These are phyloP conservation scores for Dicroscelio sp. DNA, from an alignment of 2,888 invertebrate species.

Conservation along the genomic window DNA sequence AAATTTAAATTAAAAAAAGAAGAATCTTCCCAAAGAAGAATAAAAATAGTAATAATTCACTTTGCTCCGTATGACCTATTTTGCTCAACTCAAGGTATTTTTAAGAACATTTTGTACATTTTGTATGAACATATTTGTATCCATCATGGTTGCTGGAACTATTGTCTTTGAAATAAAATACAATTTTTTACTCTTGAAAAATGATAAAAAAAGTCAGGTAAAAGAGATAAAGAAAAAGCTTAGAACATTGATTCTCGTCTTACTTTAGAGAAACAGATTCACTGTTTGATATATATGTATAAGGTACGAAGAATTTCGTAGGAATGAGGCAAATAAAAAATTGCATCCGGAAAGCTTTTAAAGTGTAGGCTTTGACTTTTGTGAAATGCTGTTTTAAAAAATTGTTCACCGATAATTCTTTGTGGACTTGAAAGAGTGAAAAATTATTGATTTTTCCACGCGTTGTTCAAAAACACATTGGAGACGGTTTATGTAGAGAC, in stretches of 20 bases:
- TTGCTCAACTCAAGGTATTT: neutral
- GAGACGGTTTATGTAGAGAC: neutral
- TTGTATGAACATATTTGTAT: conserved; percentile 22
- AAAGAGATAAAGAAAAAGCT: conserved; percentile 38
- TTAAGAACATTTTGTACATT: conserved; percentile 5
- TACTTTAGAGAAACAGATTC: conserved; percentile 35
- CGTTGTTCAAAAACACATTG: conserved; percentile 13
- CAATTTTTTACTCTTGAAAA: conserved; percentile 18
- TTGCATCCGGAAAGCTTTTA: conserved; percentile 54
- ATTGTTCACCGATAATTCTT: conserved; percentile 42
- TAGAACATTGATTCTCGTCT: conserved; percentile 50
- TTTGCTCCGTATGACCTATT: conserved; percentile 15
- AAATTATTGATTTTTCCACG: conserved; percentile 33
- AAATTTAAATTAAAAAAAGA: no score
- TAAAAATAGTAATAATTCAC: conserved; percentile 16
- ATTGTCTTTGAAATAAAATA: conserved; percentile 21
- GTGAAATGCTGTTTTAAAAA: conserved; percentile 40
- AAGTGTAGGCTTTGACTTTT: conserved; percentile 53
- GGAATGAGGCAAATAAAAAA: conserved; percentile 38
- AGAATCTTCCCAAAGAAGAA: no score
- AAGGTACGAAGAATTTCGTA: conserved; percentile 24
- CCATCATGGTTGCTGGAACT: neutral
- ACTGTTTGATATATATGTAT: conserved; percentile 44
- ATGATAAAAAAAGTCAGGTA: conserved; percentile 10
- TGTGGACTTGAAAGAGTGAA: neutral